Base-by-base conservation (phyloP, 64 coral and sea anemone species). In the Stichodactyla helianthus region DNA sequence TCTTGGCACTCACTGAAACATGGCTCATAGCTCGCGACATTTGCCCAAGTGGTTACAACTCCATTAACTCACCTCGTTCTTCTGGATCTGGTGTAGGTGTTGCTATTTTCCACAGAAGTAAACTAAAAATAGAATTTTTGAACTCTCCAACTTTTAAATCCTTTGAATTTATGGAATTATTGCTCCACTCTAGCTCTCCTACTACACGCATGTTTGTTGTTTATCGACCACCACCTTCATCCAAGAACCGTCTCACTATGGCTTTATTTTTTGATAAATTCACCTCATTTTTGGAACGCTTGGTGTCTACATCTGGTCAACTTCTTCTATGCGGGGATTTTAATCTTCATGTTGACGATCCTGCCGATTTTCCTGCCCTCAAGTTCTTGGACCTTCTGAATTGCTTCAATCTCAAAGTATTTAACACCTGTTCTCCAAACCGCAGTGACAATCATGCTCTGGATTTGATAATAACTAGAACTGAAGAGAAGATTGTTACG, bases 181-280 rank as follows among this genome's bases (percentile, higher is more conserved):
- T 35, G 6, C 50, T 82, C 5, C 14, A 51, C 18, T n/a, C 50
- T 13, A 51, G 31, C 9, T 82, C 79, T 18, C 50, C 6, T 10
- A 82, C 20, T 10, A 28, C 51, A 51, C 12, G 79, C 20, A 35
- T 51, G 79, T 17, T 70, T 17, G n/a, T 70, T 20, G 22, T 71
- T 28, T 86, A 86, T 28, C 12, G 84, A 68, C 84, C 84, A 67
- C 84, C 84, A 15, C 35, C 84, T 20, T 86, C 61, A 55, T 26
- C 53, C 20, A 25, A 19, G 57, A 83, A 83, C 55, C 6, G 19
- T 83, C 55, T 83, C 23, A 83, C 53, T 59, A 25, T 28, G 2
- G 28, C 20, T 19, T 28, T 56, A 51, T 83, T 83, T 19, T 16
- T 83, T 20, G 53, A 83, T 5, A 54, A 83, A 59, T 83, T 55